Conservation (phyloP, 2,113 vertebrate species). For the Sula dactylatra region DNA sequence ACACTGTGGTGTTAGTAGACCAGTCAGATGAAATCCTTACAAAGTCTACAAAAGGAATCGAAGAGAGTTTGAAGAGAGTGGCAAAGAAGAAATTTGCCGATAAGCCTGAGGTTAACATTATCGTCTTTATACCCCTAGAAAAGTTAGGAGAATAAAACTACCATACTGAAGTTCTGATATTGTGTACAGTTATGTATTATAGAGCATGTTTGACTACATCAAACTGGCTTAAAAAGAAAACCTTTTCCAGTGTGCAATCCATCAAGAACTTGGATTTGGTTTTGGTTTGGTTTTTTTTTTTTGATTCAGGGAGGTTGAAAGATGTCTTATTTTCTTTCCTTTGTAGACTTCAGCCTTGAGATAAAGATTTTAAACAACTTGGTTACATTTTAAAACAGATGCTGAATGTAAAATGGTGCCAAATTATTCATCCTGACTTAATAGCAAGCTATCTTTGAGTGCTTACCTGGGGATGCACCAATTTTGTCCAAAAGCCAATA, state of each 20-base stretch:
- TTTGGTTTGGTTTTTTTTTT: neutral
- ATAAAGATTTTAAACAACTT: neutral
- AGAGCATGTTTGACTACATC: neutral
- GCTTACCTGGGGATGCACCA: neutral
- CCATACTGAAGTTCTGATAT: neutral
- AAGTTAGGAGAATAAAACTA: neutral
- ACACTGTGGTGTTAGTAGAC: conserved; percentile 92
- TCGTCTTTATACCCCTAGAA: neutral
- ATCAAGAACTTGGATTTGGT: neutral
- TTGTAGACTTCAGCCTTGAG: neutral
- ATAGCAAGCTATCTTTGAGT: neutral
- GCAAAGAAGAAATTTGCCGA: conserved; percentile 96
- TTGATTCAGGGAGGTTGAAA: neutral
- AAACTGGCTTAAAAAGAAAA: neutral
- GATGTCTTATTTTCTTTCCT: neutral
- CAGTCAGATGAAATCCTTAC: conserved; percentile 89
- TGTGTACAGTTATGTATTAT: neutral
- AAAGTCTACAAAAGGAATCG: conserved; percentile 85
- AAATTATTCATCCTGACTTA: neutral
- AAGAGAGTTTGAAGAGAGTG: conserved; percentile 87
- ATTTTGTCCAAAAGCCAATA: neutral
- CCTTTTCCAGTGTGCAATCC: neutral
- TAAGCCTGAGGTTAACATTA: conserved; percentile 84
- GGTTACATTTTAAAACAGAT: neutral
- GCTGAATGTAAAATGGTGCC: neutral